A percentile compares a stretch with the other conserved stretches of the same genome.
Evolutionary conservation across 2,888 invertebrate genomes (phyloP).

Genomic region (Orchestes rusci): DNA sequence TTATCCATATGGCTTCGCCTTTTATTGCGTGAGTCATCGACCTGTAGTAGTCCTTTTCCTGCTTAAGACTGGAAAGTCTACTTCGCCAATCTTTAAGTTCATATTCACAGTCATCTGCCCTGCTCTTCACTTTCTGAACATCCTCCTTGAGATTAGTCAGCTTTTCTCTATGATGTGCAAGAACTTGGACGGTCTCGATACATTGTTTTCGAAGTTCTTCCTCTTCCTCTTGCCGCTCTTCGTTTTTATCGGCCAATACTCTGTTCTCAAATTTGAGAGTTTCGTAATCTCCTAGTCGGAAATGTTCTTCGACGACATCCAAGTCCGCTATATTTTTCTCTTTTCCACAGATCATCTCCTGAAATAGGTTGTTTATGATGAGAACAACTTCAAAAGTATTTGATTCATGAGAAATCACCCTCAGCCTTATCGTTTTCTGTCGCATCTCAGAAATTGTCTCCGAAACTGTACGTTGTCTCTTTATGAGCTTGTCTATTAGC

Average conservation of each 20-base stretch:
- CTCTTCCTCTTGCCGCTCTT: conserved; percentile 50
- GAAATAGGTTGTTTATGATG: conserved; percentile 1
- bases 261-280: conserved; percentile 50
- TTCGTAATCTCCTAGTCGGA: conserved; percentile 50
- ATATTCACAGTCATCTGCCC: background rate
- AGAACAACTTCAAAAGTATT: background rate
- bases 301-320: conserved; percentile 46
- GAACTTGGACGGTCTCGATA: conserved; percentile 44
- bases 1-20: too few species aligned
- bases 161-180: conserved; percentile 50
- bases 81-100: background rate
- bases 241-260: conserved; percentile 48
- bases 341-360: conserved; percentile 34
- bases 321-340: conserved; percentile 32
- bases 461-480: too few species aligned
- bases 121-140: conserved; percentile 29
- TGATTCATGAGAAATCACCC: too few species aligned
- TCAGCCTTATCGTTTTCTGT: too few species aligned
- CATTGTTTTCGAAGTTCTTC: conserved; percentile 45
- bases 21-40: background rate
- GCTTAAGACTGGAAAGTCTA: conserved; percentile 38
- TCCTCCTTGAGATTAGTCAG: conserved; percentile 41
- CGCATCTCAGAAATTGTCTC: too few species aligned
- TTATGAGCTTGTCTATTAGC: too few species aligned
- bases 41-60: conserved; percentile 39